These are phyloP conservation scores for Nycticebus coucang DNA, from an alignment of 2,113 vertebrate species.

Conservation along the genomic window DNA sequence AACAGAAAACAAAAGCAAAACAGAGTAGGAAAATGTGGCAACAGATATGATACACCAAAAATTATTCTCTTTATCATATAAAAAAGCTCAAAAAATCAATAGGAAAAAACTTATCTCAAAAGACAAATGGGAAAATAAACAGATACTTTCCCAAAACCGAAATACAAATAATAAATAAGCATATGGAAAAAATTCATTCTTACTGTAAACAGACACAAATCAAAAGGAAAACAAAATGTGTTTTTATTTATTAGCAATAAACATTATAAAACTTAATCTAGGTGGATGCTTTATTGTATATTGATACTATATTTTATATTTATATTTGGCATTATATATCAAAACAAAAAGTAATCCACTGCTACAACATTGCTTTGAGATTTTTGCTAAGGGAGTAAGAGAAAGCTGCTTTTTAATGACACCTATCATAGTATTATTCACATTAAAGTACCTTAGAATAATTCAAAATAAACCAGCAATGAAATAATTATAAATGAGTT, in stretches of 20 bases:
- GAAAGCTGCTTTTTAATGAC: background rate
- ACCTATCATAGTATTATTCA: background rate
- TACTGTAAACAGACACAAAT: background rate
- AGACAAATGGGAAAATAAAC: background rate
- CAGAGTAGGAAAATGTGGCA: background rate
- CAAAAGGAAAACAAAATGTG: background rate
- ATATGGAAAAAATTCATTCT: background rate
- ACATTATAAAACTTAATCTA: background rate
- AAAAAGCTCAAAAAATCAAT: background rate
- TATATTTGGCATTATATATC: background rate
- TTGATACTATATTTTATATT: background rate
- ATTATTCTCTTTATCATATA: background rate
- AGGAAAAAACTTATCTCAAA: background rate
- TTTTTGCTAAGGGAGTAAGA: slow-evolving; percentile 28
- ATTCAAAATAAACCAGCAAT: background rate
- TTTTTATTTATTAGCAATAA: background rate
- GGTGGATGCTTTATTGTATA: background rate
- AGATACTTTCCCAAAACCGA: background rate
- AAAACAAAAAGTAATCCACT: background rate
- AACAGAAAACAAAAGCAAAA: slow-evolving; percentile 10
- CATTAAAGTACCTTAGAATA: background rate
- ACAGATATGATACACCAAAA: background rate
- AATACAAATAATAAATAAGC: background rate
- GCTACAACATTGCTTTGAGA: background rate
- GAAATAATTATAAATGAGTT: background rate